Evolutionary conservation across 1,140 invertebrate genomes (phyloP).

Genomic region (Eurosta solidaginis): DNA sequence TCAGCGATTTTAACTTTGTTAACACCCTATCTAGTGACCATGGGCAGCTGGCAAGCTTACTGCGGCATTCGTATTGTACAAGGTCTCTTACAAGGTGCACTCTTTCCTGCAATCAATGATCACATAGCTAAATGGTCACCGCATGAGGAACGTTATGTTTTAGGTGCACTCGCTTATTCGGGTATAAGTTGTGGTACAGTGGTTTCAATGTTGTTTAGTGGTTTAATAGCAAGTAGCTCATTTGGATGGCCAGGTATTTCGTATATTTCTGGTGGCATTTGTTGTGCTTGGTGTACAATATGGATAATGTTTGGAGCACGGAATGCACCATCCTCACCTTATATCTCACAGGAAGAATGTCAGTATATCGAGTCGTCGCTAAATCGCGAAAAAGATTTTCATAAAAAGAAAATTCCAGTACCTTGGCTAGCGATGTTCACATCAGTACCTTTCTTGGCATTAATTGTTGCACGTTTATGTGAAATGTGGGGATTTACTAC

Average conservation of each 20-base stretch:
- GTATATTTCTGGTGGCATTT: conserved; percentile 72
- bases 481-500: conserved; percentile 96
- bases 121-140: conserved; percentile 81
- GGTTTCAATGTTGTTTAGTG: conserved; percentile 70
- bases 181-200: conserved; percentile 75
- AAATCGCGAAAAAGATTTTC: conserved; percentile 33
- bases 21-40: conserved; percentile 55
- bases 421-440: conserved; percentile 81
- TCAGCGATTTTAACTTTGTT: conserved; percentile 59
- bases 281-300: conserved; percentile 66
- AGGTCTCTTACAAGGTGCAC: conserved; percentile 78
- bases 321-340: conserved; percentile 66
- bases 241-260: conserved; percentile 80
- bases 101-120: conserved; percentile 78
- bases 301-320: conserved; percentile 71
- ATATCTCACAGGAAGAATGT: conserved; percentile 67
- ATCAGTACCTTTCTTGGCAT: conserved; percentile 81
- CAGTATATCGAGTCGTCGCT: conserved; percentile 65
- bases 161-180: conserved; percentile 67
- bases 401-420: conserved; percentile 38
- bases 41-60: conserved; percentile 66
- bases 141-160: conserved; percentile 63
- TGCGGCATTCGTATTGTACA: conserved; percentile 70
- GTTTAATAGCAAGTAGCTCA: conserved; percentile 66
- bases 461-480: conserved; percentile 81